Percentiles rank a stretch among this genome's conserved stretches.
Conservation (phyloP, 1,140 invertebrate species). For the Philotrypesis tridentata region DNA sequence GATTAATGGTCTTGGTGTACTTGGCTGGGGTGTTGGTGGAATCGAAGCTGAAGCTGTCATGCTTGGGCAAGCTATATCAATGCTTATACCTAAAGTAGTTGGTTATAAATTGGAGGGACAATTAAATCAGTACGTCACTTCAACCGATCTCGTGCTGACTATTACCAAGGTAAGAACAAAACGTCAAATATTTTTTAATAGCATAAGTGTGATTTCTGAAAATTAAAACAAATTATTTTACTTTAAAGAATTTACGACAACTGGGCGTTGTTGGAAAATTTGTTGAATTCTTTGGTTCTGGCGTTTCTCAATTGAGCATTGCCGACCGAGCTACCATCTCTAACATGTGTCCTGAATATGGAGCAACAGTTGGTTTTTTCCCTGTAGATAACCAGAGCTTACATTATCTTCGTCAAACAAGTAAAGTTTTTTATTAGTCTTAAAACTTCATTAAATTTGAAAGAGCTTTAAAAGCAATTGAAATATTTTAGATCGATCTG, state of each 20-base stretch:
- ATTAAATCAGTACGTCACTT: conserved; percentile 90
- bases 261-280: conserved; percentile 98
- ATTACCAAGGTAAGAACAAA: conserved; percentile 92
- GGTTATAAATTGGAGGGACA: conserved; percentile 93
- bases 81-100: conserved; percentile 96
- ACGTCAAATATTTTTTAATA: too few species aligned
- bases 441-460: not conserved
- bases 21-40: conserved; percentile 87
- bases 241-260: conserved; percentile 87
- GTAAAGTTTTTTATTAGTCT: conserved; percentile 70
- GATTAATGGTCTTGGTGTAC: conserved; percentile 93
- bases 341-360: conserved; percentile 99
- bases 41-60: conserved; percentile 94
- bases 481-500: conserved; percentile 82
- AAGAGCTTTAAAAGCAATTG: conserved; percentile 9
- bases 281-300: conserved; percentile 98
- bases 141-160: conserved; percentile 97
- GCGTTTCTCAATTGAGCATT: conserved; percentile 91
- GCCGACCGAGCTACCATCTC: conserved; percentile 95
- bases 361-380: conserved; percentile 97
- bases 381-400: conserved; percentile 93
- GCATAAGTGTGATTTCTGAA: too few species aligned
- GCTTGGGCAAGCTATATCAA: conserved; percentile 96
- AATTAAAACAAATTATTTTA: conserved; percentile 38
- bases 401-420: conserved; percentile 90